Evolutionary conservation across 2,888 invertebrate genomes (phyloP).

Genomic region (Drosophila birchii): DNA sequence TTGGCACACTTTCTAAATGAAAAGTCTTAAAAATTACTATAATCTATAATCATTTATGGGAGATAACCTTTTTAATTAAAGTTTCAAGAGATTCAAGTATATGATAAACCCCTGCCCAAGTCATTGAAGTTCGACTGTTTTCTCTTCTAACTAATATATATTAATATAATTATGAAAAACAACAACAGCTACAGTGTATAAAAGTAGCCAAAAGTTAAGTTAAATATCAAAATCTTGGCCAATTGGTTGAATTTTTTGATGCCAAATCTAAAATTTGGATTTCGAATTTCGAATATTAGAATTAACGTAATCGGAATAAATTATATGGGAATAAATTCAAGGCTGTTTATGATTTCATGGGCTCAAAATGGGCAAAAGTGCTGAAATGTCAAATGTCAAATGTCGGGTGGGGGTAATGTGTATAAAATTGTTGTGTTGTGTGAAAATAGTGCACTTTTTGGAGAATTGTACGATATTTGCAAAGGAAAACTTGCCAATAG

Average conservation of each 20-base stretch:
- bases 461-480: not conserved
- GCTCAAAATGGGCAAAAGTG: constrained; percentile 1
- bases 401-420: not conserved
- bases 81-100: not conserved
- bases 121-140: constrained; percentile 1
- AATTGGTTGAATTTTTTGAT: constrained; percentile 8
- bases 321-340: not conserved
- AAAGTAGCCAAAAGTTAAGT: not conserved
- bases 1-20: not conserved
- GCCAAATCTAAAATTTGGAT: constrained; percentile 12
- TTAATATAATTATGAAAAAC: not conserved
- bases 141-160: not conserved
- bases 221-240: constrained; percentile 4
- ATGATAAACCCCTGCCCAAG: not conserved
- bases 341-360: not conserved
- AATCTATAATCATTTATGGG: no score
- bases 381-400: not conserved
- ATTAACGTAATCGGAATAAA: constrained; percentile 2
- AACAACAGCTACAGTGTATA: not conserved
- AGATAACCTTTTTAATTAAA: not conserved
- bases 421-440: not conserved
- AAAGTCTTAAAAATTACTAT: no score
- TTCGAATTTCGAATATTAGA: constrained; percentile 14
- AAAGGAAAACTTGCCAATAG: not conserved
- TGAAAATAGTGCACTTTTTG: not conserved